These are phyloP conservation scores for Morone chrysops DNA, from an alignment of 2,113 vertebrate species.

Conservation along the genomic window DNA sequence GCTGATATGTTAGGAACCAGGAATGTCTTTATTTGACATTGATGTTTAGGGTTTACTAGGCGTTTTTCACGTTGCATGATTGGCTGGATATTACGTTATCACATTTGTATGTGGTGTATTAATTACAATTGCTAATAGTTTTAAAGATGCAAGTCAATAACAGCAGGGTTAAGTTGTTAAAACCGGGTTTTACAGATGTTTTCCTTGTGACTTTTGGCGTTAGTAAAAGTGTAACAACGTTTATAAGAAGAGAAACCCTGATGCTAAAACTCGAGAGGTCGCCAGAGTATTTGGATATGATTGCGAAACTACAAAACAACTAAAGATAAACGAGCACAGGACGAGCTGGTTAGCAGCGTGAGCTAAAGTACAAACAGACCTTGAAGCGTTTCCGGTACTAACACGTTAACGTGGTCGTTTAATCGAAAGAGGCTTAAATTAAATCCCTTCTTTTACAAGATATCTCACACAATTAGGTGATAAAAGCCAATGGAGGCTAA, in stretches of 20 bases:
- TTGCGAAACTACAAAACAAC: background rate
- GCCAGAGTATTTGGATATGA: background rate
- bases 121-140: too few species aligned
- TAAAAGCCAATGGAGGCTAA: rapidly evolving
- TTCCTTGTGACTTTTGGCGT: background rate
- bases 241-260: background rate
- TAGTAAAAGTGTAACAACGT: background rate
- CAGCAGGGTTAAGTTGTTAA: background rate
- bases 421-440: background rate
- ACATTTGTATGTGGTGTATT: background rate
- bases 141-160: background rate
- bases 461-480: rapidly evolving
- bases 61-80: background rate
- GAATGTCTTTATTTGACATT: too few species aligned
- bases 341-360: background rate
- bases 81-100: background rate
- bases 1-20: too few species aligned
- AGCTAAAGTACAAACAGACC: slow-evolving; percentile 41
- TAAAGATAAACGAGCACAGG: background rate
- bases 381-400: background rate
- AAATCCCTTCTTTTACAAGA: rapidly evolving
- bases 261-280: background rate
- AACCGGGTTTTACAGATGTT: background rate
- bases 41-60: background rate
- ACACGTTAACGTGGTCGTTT: background rate